Conservation (phyloP, 2,888 invertebrate genomes). For the Physocephala rufipes region DNA sequence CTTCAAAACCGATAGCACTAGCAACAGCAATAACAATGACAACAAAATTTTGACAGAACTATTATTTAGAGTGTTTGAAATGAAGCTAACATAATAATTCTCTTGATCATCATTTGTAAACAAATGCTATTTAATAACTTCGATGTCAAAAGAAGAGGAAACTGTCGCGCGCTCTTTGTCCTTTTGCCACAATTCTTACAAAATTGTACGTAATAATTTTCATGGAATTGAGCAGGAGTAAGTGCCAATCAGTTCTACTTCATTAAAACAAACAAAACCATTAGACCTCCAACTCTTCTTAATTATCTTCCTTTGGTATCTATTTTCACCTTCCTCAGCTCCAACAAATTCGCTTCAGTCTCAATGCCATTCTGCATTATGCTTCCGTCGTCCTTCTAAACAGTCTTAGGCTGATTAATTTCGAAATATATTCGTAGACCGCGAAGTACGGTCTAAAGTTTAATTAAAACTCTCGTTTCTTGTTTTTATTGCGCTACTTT, state of each 20-base stretch:
- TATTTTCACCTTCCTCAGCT: neutral
- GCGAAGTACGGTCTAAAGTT: constrained; percentile 24
- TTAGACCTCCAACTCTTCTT: neutral
- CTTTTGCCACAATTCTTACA: neutral
- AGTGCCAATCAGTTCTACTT: neutral
- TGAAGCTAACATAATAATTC: neutral
- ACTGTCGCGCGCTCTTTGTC: neutral
- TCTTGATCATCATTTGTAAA: neutral
- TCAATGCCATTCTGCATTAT: neutral
- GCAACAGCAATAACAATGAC: neutral
- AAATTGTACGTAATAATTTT: neutral
- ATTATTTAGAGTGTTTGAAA: too few species aligned
- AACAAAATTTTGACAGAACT: too few species aligned
- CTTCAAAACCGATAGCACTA: neutral
- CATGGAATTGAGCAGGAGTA: neutral
- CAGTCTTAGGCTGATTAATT: constrained; percentile 34
- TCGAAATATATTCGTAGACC: constrained; percentile 33
- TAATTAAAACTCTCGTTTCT: constrained; percentile 30
- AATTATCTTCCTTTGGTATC: too few species aligned
- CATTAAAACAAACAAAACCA: neutral
- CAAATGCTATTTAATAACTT: constrained; percentile 1
- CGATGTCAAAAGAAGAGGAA: neutral
- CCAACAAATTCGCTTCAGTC: neutral
- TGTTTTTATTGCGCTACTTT: too few species aligned
- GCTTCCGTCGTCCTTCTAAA: neutral